Evolutionary conservation across 2,888 invertebrate species (phyloP), one percentile per base, ranked within the genome.

Genomic region (Resseliella maxima): DNA sequence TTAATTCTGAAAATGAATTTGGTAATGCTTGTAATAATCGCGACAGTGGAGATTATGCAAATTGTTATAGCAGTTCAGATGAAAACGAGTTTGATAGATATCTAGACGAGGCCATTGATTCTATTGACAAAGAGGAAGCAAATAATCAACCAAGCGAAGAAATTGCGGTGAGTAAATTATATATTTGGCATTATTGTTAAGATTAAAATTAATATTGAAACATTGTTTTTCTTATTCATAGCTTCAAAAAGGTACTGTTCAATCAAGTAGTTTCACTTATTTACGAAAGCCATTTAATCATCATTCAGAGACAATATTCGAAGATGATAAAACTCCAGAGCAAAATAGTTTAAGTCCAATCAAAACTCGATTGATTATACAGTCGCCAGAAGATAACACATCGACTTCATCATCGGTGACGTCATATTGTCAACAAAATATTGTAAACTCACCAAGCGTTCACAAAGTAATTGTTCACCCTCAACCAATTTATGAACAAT

Each of bases 351-450:
- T n/a, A n/a, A n/a, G n/a, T n/a, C 90, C 92, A 87, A 92, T 88
- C 87, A 92, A 86, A 92, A 93, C 90, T 89, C 92, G 89, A 91
- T 88, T 89, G 88, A 92, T 89, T 87, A 90, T 89, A 87, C 91
- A 89, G 89, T 92, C 90, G 87, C 87, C 88, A 3, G 87, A 92
- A 0, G 93, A 94, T 87, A 93, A 93, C 18, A 92, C 93, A 45
- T 90, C 92, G 86, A 90, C 93, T 24, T 94, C 94, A 72, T 92
- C 97, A 35, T 94, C 96, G 87, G 96, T 97, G 87, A 97, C 96
- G 91, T 95, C 96, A 90, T 97, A 97, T 89, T 93, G 97, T 86
- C 94, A 94, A 87, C 96, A 96, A 92, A 96, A 96, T 90, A 94
- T 92, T 87, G 94, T 90, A 59, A 90, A 89, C 87, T 90, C 89